These are phyloP conservation scores for Enteromius thamalakanensis DNA, from an alignment of 2,797 vertebrate species.

Conservation along the genomic window DNA sequence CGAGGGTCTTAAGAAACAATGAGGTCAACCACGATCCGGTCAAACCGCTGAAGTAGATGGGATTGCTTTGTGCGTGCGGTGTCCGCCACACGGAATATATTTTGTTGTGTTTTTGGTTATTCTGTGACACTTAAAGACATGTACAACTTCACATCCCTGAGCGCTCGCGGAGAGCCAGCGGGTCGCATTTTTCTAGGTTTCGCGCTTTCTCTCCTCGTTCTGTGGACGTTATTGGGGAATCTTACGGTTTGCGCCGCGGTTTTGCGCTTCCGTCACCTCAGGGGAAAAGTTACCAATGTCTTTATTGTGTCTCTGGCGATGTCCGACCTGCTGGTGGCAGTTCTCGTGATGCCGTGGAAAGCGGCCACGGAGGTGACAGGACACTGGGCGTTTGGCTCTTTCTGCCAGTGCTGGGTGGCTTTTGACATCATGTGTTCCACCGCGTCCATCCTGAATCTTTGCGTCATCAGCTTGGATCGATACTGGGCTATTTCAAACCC, in stretches of 20 bases:
- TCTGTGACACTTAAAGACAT: conserved; percentile 14
- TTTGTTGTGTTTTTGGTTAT: neutral
- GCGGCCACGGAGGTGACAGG: conserved; percentile 69
- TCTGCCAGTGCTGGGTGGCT: conserved; percentile 87
- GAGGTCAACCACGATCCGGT: neutral
- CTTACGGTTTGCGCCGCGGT: conserved; percentile 86
- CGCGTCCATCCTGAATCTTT: conserved; percentile 85
- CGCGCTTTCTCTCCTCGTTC: conserved; percentile 82
- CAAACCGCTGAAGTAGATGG: conserved; percentile 1
- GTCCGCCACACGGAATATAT: neutral
- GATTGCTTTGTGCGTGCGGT: neutral
- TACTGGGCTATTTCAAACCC: conserved; percentile 82
- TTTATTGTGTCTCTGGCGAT: conserved; percentile 89
- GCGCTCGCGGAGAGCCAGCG: conserved; percentile 22
- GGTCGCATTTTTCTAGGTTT: conserved; percentile 72
- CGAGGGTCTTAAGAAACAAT: neutral
- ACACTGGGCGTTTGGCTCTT: conserved; percentile 74
- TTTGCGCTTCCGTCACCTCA: conserved; percentile 81
- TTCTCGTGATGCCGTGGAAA: conserved; percentile 78
- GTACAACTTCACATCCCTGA: conserved; percentile 35
- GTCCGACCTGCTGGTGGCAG: conserved; percentile 77
- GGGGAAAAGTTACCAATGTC: conserved; percentile 85
- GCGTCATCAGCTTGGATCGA: conserved; percentile 86
- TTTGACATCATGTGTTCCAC: conserved; percentile 90
- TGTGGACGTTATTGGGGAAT: conserved; percentile 89